Evolutionary conservation across 2,113 vertebrate genomes (phyloP).

Genomic region (Brachyhypopomus gauderio): DNA sequence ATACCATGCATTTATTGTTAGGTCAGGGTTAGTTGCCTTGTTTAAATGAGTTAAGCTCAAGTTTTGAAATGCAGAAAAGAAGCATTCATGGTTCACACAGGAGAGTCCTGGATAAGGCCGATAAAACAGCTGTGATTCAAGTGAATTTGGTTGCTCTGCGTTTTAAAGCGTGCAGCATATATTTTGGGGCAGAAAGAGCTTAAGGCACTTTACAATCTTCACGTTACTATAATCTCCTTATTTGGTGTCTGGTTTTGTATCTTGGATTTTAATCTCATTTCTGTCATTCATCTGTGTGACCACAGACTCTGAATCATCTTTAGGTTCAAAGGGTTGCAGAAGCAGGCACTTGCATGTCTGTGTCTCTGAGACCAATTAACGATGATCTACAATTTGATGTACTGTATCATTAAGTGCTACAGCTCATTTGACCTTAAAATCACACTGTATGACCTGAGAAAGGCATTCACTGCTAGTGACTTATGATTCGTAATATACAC

Average conservation of each 20-base stretch:
- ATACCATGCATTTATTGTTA: no score
- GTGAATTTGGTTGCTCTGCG: slow-evolving; percentile 8
- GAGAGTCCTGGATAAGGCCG: not conserved
- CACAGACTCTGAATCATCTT: slow-evolving; percentile 22
- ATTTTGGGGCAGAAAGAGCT: slow-evolving; percentile 32
- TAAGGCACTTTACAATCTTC: slow-evolving; percentile 29
- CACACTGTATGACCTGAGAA: no score
- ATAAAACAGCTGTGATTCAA: slow-evolving; percentile 2
- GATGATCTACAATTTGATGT: slow-evolving; percentile 3
- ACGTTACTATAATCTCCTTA: slow-evolving; percentile 28
- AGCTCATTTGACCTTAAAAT: no score
- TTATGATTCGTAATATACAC: no score
- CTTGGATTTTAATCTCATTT: slow-evolving; percentile 13
- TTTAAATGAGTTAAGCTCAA: not conserved
- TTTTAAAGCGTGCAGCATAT: slow-evolving; percentile 18
- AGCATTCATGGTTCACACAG: not conserved
- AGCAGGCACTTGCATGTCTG: slow-evolving; percentile 15
- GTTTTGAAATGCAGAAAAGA: not conserved
- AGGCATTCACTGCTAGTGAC: no score
- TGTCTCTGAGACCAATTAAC: not conserved
- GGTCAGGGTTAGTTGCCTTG: not conserved
- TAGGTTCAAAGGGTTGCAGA: not conserved
- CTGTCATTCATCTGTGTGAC: not conserved
- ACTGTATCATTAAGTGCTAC: not conserved
- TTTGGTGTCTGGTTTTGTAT: slow-evolving; percentile 46